Evolutionary conservation across 2,888 invertebrate species (phyloP).

Genomic region (Melangyna quadrimaculata): DNA sequence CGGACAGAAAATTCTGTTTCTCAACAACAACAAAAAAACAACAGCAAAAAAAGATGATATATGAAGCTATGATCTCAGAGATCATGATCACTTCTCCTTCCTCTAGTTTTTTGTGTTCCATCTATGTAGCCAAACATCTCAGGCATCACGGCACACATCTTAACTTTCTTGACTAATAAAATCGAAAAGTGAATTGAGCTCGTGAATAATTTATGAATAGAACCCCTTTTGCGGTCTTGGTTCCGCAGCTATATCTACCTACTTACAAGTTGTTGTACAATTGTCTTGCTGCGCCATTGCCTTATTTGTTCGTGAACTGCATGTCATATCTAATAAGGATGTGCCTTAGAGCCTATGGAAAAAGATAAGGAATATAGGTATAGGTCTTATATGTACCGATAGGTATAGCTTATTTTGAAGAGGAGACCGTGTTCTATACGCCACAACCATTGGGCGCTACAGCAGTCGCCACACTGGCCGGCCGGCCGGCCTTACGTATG

Average conservation of each 20-base stretch:
- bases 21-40: slow-evolving; percentile 13
- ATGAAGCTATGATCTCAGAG: slow-evolving; percentile 52
- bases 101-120: neutral
- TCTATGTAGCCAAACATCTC: neutral
- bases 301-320: slow-evolving; percentile 67
- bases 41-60: slow-evolving; percentile 49
- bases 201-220: slow-evolving; percentile 71
- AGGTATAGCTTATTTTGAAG: neutral
- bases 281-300: slow-evolving; percentile 60
- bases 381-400: neutral
- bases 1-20: slow-evolving; percentile 56
- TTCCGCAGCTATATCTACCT: neutral
- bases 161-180: slow-evolving; percentile 63
- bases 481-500: slow-evolving; percentile 30
- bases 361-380: slow-evolving; percentile 47
- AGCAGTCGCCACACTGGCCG: neutral
- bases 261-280: slow-evolving; percentile 46
- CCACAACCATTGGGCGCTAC: neutral
- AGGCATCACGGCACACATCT: slow-evolving; percentile 51
- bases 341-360: slow-evolving; percentile 25
- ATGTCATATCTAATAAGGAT: slow-evolving; percentile 68
- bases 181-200: slow-evolving; percentile 71
- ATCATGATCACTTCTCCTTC: slow-evolving; percentile 33
- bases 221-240: slow-evolving; percentile 27
- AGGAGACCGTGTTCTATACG: neutral